Base-by-base conservation (phyloP, 1,140 invertebrate species). In the Scaptomyza graminum region DNA sequence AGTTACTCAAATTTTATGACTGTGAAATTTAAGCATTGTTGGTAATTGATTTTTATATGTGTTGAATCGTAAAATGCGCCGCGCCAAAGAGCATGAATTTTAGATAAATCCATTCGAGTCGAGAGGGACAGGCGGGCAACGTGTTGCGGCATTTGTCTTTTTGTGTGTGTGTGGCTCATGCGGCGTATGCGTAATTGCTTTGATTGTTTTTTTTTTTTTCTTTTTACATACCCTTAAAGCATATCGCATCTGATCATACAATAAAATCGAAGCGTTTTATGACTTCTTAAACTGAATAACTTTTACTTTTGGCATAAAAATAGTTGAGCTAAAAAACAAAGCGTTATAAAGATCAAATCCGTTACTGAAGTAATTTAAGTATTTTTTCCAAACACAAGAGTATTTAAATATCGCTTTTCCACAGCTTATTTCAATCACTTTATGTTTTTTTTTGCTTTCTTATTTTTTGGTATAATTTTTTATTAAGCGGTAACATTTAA, bases 21-120 rank as follows among this genome's bases (percentile, higher is more conserved):
- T 87, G 82, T 60, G 78, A 87, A 87, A 87, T 87, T 82, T 82
- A 82, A 70, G 70, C 82, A 87, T 87, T 87, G 82, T 87, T 87
- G 82, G 82, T 88, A 87, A 87, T 87, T 87, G 82, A 87, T 87
- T 87, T 87, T 87, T 87, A 87, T n/a, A n/a, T n/a, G n/a, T 87
- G 82, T 81, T 88, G 78, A 87, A 87, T 87, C 82, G 82, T 87
- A 87, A 87, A 87, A 87, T 69, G 69, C 41, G 66, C 28, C 49
- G 31, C 6, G 47, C 12, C 60, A 13, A 43, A 49, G 44, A 57
- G 66, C 82, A 85, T 85, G 82, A 85, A 85, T 85, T 87, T 85
- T 85, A 85, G 82, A 85, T 85, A 81, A 87, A 80, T 52, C 74
- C 65, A 50, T 57, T 39, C 15, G 13, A 31, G n/a, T 18, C 5